These are phyloP conservation scores for Otocyon megalotis DNA, from an alignment of 2,113 vertebrate genomes.

Conservation along the genomic window DNA sequence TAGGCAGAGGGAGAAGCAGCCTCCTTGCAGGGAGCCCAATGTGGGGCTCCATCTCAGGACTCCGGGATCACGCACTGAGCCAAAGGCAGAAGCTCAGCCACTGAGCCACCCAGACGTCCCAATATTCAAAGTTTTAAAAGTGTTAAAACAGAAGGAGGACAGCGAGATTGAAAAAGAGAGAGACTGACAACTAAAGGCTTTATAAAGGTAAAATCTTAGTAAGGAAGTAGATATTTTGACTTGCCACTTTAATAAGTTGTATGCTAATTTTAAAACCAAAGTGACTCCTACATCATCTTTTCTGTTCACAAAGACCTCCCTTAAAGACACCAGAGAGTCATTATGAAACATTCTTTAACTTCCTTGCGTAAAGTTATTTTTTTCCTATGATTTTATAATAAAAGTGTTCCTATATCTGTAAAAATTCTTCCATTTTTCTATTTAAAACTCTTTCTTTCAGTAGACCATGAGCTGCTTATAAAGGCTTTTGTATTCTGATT, in stretches of 20 bases:
- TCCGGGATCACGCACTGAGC: no score
- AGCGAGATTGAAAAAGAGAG: neutral
- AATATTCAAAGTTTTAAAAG: constrained; percentile 24
- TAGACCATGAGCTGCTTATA: neutral
- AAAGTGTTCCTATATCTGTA: neutral
- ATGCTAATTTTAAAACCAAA: constrained; percentile 25
- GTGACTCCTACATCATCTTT: neutral
- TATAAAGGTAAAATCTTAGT: neutral
- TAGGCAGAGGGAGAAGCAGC: no score
- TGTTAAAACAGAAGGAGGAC: neutral
- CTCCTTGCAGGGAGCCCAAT: no score
- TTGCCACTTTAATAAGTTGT: constrained; percentile 35
- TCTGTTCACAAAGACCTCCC: neutral
- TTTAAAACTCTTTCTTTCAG: constrained; percentile 24
- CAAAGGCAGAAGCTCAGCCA: no score
- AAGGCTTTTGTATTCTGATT: neutral
- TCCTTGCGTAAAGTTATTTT: neutral
- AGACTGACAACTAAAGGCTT: neutral
- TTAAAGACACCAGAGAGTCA: neutral
- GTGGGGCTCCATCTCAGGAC: no score
- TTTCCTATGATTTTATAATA: neutral
- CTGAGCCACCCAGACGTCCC: no score
- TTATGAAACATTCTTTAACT: constrained; percentile 9
- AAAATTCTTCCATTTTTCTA: neutral
- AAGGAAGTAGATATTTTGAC: neutral